A percentile compares a stretch with the other conserved stretches of the same genome.
Evolutionary conservation across 2,888 invertebrate genomes (phyloP).

Genomic region (Eledona agricola): DNA sequence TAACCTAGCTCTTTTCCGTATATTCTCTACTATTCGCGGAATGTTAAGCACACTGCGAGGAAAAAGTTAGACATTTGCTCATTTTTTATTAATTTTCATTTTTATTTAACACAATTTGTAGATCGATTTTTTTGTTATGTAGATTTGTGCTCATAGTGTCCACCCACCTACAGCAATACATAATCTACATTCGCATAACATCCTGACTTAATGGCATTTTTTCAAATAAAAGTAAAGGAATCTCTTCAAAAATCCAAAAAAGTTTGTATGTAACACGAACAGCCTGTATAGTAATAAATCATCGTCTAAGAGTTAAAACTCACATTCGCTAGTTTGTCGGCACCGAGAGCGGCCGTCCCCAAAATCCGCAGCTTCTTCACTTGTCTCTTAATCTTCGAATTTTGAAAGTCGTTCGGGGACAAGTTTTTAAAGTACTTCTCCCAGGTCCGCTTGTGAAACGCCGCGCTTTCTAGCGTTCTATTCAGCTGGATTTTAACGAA

Average conservation of each 20-base stretch:
- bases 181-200: no score
- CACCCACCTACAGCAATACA: neutral
- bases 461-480: conserved; percentile 47
- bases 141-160: no score
- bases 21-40: no score
- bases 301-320: conserved; percentile 20
- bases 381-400: conserved; percentile 60
- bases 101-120: no score
- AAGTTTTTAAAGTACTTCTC: conserved; percentile 56
- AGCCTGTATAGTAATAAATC: no score
- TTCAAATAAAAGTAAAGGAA: neutral
- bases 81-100: no score
- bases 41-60: no score
- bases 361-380: conserved; percentile 62
- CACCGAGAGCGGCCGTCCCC: conserved; percentile 62
- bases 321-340: conserved; percentile 58
- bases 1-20: no score
- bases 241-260: neutral
- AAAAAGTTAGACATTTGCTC: no score
- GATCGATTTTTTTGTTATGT: no score
- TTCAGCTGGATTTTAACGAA: no score
- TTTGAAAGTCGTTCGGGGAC: conserved; percentile 58
- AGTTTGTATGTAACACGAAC: no score
- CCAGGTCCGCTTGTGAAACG: conserved; percentile 61
- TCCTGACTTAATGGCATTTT: conserved; percentile 2